A percentile compares a stretch with the other conserved stretches of the same genome.
phyloP scores from a whole-genome alignment of 2,888 invertebrate species.

The Halocaridina rubra region DNA sequence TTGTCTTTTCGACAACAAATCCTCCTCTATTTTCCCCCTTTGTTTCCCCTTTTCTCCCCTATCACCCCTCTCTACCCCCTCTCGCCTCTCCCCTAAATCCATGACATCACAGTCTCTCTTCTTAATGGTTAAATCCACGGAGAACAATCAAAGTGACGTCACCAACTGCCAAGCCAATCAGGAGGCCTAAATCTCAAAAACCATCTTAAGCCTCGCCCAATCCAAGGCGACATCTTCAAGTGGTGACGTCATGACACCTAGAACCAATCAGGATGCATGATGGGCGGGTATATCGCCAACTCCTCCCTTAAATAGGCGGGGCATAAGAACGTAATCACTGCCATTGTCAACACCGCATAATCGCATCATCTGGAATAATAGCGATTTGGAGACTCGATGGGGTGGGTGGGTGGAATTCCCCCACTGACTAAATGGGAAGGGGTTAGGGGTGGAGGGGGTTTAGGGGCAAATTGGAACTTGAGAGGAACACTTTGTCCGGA shows the following conservation, averaged over 20 bases:
- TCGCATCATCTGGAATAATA: too few relatives aligned
- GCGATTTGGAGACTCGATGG: too few relatives aligned
- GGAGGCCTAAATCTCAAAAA: background rate
- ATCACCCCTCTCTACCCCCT: too few relatives aligned
- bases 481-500: too few relatives aligned
- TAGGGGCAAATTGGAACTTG: too few relatives aligned
- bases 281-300: constrained; percentile 24
- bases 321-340: constrained; percentile 43
- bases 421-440: too few relatives aligned
- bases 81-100: too few relatives aligned
- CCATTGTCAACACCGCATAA: constrained; percentile 56
- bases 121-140: constrained; percentile 49
- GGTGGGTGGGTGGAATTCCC: too few relatives aligned
- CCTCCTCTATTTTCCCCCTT: too few relatives aligned
- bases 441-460: too few relatives aligned
- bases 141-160: constrained; percentile 46
- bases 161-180: constrained; percentile 16
- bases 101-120: constrained; percentile 37
- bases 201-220: constrained; percentile 21
- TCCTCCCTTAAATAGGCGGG: constrained; percentile 29
- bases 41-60: too few relatives aligned
- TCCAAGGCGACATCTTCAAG: background rate
- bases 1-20: too few relatives aligned
- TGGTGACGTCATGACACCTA: constrained; percentile 4
- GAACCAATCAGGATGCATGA: constrained; percentile 17